Evolutionary conservation across 2,888 invertebrate species (phyloP), one percentile per base, ranked within the genome.

Genomic region (Globia sparganii): DNA sequence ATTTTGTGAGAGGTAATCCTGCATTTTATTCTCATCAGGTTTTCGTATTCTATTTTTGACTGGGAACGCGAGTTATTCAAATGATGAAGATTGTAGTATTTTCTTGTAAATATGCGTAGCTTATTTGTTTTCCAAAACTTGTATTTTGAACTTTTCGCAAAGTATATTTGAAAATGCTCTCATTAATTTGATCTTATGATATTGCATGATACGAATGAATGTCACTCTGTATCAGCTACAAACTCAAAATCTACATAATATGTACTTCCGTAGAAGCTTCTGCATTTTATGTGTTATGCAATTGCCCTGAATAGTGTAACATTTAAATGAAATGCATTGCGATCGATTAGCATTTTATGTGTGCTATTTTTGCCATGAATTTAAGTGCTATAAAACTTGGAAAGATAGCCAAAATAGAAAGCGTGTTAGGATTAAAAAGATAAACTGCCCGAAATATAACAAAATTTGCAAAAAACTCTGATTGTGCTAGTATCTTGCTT

Each of bases 1-100:
- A 64, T 83, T 80, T 83, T n/a, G 43, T 43, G 64, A 58, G 59
- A 58, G 59, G 59, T 83, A 83, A 70, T 70, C 66, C 65, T 71
- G 43, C 28, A 67, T 66, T 78, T 71, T 43, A 31, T 80, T 68
- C 46, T 46, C 66, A 62, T 71, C 34, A 62, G 40, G 43, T 67
- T 46, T 71, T 84, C 21, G 25, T 78, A n/a, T 71, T 62, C 18
- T 56, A 67, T 62, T 83, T 83, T 62, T 34, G 21, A 28, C 21
- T 56, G 15, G 13, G 18, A 58, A 73, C 62, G 61, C 34, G 34
- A 67, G 31, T 25, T 40, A 77, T 58, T 64, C 1, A 28, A 79
- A 79, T 28, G 18, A 68, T n/a, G n/a, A 46, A 77, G 21, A 71
- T 68, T 58, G 6, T 53, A 31, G 21, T 31, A 18, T 66, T 53